Base-by-base conservation (phyloP, 2,888 invertebrate genomes). In the Pasiphila rectangulata region DNA sequence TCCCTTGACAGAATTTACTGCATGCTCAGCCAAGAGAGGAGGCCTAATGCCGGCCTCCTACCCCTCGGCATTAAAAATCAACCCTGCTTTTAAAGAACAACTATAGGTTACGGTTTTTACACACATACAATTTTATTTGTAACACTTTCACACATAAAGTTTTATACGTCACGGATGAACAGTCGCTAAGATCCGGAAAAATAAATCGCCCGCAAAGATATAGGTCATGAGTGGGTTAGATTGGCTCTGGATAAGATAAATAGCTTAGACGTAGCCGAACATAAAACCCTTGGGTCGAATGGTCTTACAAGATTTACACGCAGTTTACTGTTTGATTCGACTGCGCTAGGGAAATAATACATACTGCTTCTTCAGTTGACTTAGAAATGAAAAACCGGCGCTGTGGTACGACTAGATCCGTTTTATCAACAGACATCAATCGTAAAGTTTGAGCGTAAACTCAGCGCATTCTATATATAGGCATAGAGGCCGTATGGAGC, bases 171-270 rank as follows among this genome's bases (percentile, higher is more conserved):
- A 24, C 37, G 21, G 36, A 23, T 9, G 24, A 37, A 16, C 24
- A 10, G 7, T 24, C 2, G 16, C 25, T 38, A 25, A 38, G 25
- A 17, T 25, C 35, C 25, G 27, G 36, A 35, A 41, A 43, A 36
- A 29, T 36, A 36, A 27, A 43, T 43, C 35, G 35, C 20, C 10
- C 19, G 27, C 7, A 19, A 21, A 43, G 27, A 43, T 43, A 43
- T 9, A 30, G 36, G 27, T 25, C 27, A 4, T 36, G 29, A 43
- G 29, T 43, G 36, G 43, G 42, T 42, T 34, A 42, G 25, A 43
- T 36, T 43, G 27, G 12, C 20, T 10, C 27, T 9, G 20, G 35
- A 12, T 43, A 29, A 43, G 35, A 43, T 21, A 36, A 36, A 43
- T 43, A 16, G 43, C 20, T 15, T 15, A 5, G 17, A 38, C 25